phyloP scores from a whole-genome alignment of 2,888 invertebrate species.

The Vesta saturnalis region DNA sequence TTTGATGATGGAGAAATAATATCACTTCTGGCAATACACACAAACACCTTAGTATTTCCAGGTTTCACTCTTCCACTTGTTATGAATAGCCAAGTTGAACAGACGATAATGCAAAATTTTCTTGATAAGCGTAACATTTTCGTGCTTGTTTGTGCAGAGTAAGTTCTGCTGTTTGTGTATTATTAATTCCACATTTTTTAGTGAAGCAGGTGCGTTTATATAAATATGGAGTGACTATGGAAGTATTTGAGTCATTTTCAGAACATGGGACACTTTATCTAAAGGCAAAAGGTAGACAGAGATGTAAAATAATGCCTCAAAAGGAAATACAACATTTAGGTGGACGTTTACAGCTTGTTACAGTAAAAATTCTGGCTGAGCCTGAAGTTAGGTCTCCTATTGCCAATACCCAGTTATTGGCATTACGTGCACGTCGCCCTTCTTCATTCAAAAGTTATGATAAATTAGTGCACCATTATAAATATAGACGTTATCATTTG shows the following conservation, averaged over 20 bases:
- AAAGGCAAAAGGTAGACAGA: conserved; percentile 80
- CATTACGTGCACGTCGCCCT: conserved; percentile 61
- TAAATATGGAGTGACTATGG: conserved; percentile 70
- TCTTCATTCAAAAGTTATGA: conserved; percentile 49
- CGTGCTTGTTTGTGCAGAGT: conserved; percentile 68
- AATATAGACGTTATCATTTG: conserved; percentile 57
- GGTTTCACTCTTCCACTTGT: conserved; percentile 83
- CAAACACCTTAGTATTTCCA: conserved; percentile 74
- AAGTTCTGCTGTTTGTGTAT: conserved; percentile 47
- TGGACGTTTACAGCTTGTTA: conserved; percentile 65
- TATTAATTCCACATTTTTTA: conserved; percentile 17
- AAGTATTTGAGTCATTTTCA: conserved; percentile 73
- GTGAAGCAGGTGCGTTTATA: conserved; percentile 47
- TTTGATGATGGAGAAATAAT: conserved; percentile 58
- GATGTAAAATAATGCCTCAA: conserved; percentile 70
- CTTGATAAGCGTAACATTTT: conserved; percentile 71
- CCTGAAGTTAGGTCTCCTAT: conserved; percentile 68
- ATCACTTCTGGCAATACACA: conserved; percentile 56
- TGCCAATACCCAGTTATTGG: conserved; percentile 61
- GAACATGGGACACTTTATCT: conserved; percentile 66
- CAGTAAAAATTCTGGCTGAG: conserved; percentile 77
- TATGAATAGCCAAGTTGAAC: conserved; percentile 62
- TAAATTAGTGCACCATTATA: conserved; percentile 52
- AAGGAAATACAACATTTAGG: conserved; percentile 55
- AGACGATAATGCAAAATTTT: conserved; percentile 68